Base-by-base conservation (phyloP, 2,797 vertebrate genomes). In the Acanthopagrus latus region DNA sequence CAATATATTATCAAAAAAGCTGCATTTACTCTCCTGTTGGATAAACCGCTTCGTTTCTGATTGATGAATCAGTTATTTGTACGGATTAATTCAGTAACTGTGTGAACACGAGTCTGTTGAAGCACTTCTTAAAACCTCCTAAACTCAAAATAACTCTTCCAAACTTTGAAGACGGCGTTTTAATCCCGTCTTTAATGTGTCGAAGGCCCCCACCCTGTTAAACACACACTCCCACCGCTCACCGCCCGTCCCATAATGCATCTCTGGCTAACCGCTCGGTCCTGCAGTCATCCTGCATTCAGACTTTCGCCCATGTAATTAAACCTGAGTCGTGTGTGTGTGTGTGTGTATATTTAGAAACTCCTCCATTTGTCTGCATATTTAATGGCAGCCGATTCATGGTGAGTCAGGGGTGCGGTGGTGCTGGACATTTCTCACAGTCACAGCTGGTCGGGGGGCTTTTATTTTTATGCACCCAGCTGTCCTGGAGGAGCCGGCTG, bases 381-480 rank as follows among this genome's bases (percentile, higher is more conserved):
- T 91, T 92, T 91, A 84, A 88, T 86, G 74, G 84, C 63, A 65
- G 75, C 50, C 3, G 68, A 56, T 70, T 71, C 72, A 21, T 71
- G 10, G 85, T 74, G 84, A 80, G 82, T 84, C 72, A 58, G 77
- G 87, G 79, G 79, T 76, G 86, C 44, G 68, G 85, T 41, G 74
- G 33, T 52, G 52, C 47, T 38, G 66, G 67, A 57, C 84, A 90
- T 93, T 91, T 86, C 84, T 89, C 68, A 64, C n/a, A 83, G 68
- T 78, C 90, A 89, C 95, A 94, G 94, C 92, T 94, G 93, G 94
- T 83, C 70, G 7, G 66, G 81, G 81, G 76, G 91, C 92, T 87
- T 93, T 94, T 95, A 95, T 96, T 96, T 96, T 92, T 94, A 94
- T 88, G 84, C 76, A 78, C 88, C 92, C 96, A 96, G 96, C 96